phyloP scores from a whole-genome alignment of 2,888 invertebrate species.

The Nephrotoma guestfalica region DNA sequence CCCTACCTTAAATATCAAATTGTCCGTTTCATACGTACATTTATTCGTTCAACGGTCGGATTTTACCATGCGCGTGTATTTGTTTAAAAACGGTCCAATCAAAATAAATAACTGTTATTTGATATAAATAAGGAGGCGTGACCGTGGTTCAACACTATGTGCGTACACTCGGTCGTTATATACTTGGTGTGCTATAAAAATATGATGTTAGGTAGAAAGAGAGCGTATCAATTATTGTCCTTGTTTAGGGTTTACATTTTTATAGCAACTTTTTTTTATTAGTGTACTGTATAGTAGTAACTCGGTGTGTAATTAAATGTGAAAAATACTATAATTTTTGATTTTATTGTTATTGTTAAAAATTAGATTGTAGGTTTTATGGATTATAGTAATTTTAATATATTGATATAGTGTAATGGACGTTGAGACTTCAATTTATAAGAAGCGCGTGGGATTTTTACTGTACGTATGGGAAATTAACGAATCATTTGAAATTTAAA shows the following conservation, averaged over 20 bases:
- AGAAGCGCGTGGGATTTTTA: not conserved
- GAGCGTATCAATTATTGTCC: not conserved
- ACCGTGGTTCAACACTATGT: not conserved
- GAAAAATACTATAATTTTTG: slow-evolving; percentile 2
- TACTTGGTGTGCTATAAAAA: not conserved
- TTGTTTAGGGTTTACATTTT: not conserved
- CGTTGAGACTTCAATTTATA: not conserved
- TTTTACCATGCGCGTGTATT: not conserved
- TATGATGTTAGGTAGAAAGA: not conserved
- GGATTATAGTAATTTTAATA: not conserved
- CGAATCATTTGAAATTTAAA: not conserved
- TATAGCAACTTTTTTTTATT: not conserved
- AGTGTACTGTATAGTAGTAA: not conserved
- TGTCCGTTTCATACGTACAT: not conserved
- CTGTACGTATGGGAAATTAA: not conserved
- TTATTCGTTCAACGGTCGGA: not conserved
- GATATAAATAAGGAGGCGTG: not conserved
- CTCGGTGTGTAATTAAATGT: slow-evolving; percentile 1
- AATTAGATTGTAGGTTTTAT: not conserved
- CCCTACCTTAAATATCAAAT: not conserved
- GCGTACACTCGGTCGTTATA: not conserved
- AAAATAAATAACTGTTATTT: slow-evolving; percentile 2
- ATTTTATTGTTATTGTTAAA: not conserved
- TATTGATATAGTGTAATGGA: not conserved
- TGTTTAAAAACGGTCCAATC: slow-evolving; percentile 2